Evolutionary conservation across 2,888 invertebrate species (phyloP).

Genomic region (Thera britannica): DNA sequence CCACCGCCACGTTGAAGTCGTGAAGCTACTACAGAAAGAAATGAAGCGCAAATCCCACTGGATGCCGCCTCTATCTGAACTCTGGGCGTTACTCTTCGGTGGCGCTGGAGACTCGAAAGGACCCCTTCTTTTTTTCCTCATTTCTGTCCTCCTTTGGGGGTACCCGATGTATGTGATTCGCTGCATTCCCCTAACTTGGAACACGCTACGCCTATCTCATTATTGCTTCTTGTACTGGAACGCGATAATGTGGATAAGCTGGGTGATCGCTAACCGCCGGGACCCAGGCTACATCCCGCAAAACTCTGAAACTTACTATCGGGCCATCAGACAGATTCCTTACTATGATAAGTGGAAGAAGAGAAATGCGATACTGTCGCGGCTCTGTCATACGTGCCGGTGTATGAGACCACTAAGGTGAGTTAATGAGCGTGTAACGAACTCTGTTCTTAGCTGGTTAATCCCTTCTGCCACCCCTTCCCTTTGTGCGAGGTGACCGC

Average conservation of each 20-base stretch:
- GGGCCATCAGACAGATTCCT: slow-evolving; percentile 96
- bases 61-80: slow-evolving; percentile 94
- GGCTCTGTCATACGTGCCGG: slow-evolving; percentile 95
- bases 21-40: slow-evolving; percentile 91
- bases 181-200: slow-evolving; percentile 96
- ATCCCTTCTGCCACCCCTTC: no score
- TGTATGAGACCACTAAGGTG: slow-evolving; percentile 92
- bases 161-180: slow-evolving; percentile 97
- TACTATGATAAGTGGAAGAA: slow-evolving; percentile 97
- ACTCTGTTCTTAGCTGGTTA: no score
- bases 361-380: slow-evolving; percentile 90
- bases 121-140: slow-evolving; percentile 92
- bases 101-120: slow-evolving; percentile 96
- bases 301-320: slow-evolving; percentile 95
- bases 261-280: slow-evolving; percentile 94
- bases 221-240: slow-evolving; percentile 97
- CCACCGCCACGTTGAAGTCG: slow-evolving; percentile 93
- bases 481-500: no score
- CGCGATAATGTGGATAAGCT: slow-evolving; percentile 96
- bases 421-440: slow-evolving; percentile 1
- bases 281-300: slow-evolving; percentile 96
- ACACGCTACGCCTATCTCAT: slow-evolving; percentile 92
- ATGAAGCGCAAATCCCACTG: slow-evolving; percentile 93
- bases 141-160: slow-evolving; percentile 94
- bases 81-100: slow-evolving; percentile 95